A percentile compares a stretch with the other conserved stretches of the same genome.
Evolutionary conservation across 92 coral and sea anemone genomes (phyloP).

Genomic region (Heliopora coerulea): DNA sequence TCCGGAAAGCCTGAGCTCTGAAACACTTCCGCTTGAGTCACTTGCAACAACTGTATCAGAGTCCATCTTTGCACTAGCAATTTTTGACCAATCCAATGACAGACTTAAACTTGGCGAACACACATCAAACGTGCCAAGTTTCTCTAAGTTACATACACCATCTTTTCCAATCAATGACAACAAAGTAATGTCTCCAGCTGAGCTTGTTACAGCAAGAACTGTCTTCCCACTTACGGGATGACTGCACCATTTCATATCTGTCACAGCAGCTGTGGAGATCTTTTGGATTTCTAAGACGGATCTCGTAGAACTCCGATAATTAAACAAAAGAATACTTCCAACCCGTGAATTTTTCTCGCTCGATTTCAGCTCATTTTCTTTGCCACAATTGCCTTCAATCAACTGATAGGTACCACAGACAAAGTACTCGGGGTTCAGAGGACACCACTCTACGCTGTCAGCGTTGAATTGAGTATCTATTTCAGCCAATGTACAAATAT

Average conservation of each 20-base stretch:
- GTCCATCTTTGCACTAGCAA: conserved; percentile 7
- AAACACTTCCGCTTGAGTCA: conserved; percentile 84
- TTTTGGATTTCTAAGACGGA: conserved; percentile 11
- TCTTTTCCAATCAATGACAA: conserved; percentile 50
- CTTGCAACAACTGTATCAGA: conserved; percentile 60
- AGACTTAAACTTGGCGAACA: conserved; percentile 70
- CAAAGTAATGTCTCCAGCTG: conserved; percentile 16
- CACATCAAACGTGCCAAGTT: background rate
- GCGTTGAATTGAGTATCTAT: conserved; percentile 79
- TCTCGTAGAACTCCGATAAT: background rate
- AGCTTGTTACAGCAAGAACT: conserved; percentile 17
- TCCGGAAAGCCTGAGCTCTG: conserved; percentile 50
- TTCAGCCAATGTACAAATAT: conserved; percentile 9
- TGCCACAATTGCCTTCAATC: conserved; percentile 66
- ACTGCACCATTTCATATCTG: conserved; percentile 38
- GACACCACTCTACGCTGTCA: conserved; percentile 98
- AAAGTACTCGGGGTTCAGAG: conserved; percentile 61
- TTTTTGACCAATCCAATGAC: conserved; percentile 86
- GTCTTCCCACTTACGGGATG: background rate
- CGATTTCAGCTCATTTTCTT: conserved; percentile 57
- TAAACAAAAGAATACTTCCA: conserved; percentile 22
- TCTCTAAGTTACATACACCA: conserved; percentile 1
- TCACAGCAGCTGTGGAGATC: conserved; percentile 29
- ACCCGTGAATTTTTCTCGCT: conserved; percentile 46
- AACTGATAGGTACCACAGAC: conserved; percentile 96